A percentile compares a stretch with the other conserved stretches of the same genome.
Conservation (phyloP, 2,113 vertebrate species). For the Aphyosemion australe region DNA sequence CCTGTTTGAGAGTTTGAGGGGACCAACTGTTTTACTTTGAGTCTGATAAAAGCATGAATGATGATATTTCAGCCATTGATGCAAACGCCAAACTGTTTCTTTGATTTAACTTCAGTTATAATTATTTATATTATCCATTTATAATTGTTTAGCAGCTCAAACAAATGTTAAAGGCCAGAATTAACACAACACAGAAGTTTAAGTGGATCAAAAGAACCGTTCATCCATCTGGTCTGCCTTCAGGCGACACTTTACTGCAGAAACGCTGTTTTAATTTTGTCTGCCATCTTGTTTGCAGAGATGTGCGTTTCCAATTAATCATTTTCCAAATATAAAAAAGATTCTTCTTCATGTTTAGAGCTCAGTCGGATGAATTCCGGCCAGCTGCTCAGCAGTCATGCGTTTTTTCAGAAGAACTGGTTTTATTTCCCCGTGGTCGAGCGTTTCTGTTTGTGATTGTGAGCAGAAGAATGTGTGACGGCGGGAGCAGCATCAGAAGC, state of each 20-base stretch:
- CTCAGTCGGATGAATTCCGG: conserved; percentile 11
- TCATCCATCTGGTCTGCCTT: conserved; percentile 14
- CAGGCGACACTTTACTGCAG: not conserved
- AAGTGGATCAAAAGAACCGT: conserved; percentile 16
- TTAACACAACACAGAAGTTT: conserved; percentile 19
- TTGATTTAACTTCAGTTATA: not conserved
- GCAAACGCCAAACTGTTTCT: not conserved
- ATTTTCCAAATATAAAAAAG: conserved; percentile 4
- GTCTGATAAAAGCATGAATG: no score
- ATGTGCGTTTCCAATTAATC: conserved; percentile 25
- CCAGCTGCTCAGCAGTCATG: conserved; percentile 7
- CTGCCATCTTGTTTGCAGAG: conserved; percentile 8
- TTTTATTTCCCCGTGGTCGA: conserved; percentile 38
- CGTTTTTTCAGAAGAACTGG: conserved; percentile 18
- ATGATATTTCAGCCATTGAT: no score
- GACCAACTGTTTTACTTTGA: no score
- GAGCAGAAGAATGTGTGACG: conserved; percentile 50
- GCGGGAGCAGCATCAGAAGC: conserved; percentile 39
- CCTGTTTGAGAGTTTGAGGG: no score
- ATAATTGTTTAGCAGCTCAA: not conserved
- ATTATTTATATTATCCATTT: no score
- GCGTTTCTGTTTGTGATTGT: conserved; percentile 37
- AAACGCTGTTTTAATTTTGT: conserved; percentile 1
- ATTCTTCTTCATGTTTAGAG: conserved; percentile 2
- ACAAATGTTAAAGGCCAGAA: conserved; percentile 1